These are phyloP conservation scores for Fulmarus glacialis DNA, from an alignment of 2,113 vertebrate genomes.

Conservation along the genomic window DNA sequence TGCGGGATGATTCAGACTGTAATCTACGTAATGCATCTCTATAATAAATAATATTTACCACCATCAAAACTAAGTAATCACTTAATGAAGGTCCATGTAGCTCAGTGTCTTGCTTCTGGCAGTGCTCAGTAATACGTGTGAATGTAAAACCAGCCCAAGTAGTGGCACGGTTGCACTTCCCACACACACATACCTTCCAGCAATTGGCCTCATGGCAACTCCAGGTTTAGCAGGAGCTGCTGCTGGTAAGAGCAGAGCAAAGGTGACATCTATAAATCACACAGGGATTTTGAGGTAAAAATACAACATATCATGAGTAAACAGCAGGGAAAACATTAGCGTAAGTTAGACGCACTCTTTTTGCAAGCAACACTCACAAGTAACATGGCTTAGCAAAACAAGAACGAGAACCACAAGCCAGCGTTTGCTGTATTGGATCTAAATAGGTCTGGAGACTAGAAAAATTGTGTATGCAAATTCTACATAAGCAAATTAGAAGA, in stretches of 20 bases:
- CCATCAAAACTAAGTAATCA: neutral
- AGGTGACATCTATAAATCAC: neutral
- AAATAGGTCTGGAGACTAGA: neutral
- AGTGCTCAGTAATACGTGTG: neutral
- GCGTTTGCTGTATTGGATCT: neutral
- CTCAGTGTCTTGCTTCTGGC: neutral
- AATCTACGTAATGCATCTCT: neutral
- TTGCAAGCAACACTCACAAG: neutral
- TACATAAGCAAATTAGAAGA: conserved; percentile 30
- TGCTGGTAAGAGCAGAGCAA: neutral
- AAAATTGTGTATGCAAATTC: neutral
- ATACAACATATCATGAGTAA: neutral
- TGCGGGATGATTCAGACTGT: neutral
- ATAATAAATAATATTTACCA: neutral
- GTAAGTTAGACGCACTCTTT: neutral
- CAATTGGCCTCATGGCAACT: neutral
- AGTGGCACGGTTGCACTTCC: neutral
- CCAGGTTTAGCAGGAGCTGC: neutral
- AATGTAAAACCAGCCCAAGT: neutral
- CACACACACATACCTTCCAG: neutral
- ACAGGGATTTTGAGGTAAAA: neutral
- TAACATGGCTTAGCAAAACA: neutral
- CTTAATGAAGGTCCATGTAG: neutral
- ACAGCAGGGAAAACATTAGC: neutral
- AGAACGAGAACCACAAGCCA: neutral